phyloP scores from a whole-genome alignment of 2,797 vertebrate species.

The Oreochromis grahami region DNA sequence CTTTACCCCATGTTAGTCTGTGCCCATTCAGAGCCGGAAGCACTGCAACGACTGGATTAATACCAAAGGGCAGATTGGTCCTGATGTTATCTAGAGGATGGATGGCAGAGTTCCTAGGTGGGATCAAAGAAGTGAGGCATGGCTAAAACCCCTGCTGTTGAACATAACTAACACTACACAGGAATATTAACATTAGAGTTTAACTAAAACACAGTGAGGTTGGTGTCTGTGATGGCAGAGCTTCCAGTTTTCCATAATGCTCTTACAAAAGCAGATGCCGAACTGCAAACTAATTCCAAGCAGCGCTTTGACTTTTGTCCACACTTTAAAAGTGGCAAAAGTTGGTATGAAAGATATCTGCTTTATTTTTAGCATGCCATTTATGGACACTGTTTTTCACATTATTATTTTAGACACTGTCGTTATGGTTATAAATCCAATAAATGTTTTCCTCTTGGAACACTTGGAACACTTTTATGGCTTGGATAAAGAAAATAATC shows the following conservation, averaged over 20 bases:
- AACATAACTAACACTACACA: not conserved
- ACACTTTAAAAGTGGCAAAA: not conserved
- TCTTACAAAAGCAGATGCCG: not conserved
- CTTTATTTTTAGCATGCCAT: not conserved
- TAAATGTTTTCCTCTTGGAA: accelerated
- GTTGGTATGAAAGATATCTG: not conserved
- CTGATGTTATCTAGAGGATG: conserved; percentile 35
- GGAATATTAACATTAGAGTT: not conserved
- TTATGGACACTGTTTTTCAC: not conserved
- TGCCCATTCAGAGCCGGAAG: conserved; percentile 25
- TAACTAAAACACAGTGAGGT: not conserved
- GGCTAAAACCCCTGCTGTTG: not conserved
- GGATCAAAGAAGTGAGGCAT: conserved; percentile 1
- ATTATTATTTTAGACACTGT: not conserved
- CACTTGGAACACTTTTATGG: not conserved
- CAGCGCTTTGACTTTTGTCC: not conserved
- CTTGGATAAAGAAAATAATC: not conserved
- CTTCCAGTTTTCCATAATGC: not conserved
- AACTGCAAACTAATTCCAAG: not conserved
- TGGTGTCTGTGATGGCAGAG: not conserved
- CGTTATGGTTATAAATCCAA: accelerated
- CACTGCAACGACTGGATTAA: conserved; percentile 34
- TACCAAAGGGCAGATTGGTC: conserved; percentile 28
- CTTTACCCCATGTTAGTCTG: not conserved
- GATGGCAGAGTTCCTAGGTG: conserved; percentile 43